Base-by-base conservation (phyloP, 2,888 invertebrate species). In the Elegia similella region DNA sequence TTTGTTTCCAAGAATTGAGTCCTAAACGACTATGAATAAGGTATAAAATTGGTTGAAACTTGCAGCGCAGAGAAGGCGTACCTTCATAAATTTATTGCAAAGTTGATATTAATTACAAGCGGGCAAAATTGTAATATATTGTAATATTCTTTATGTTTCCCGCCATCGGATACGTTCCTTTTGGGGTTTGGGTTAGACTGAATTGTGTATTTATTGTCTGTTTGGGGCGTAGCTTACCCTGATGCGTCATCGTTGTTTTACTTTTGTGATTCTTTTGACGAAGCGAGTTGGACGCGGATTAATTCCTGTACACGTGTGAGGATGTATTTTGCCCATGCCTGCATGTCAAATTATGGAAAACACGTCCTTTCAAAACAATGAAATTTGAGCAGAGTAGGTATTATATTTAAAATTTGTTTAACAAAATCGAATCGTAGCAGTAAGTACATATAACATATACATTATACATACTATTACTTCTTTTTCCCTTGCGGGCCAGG, bases 21-120 rank as follows among this genome's bases (percentile, higher is more conserved):
- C 43, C 55, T 67, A 66, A 52, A 47, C 57, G 55, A 32, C 32
- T 57, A 47, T 48, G 48, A 57, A 61, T 73, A 79, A 60, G 71
- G 77, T 72, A 64, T 64, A 72, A 70, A 75, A 69, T 80, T 30
- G 62, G 56, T 46, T 60, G 42, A 60, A 59, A 59, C 58, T 56
- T 42, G 29, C 8, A 42, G n/a, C 23, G 50, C 46, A 60, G 61
- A 60, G 60, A 65, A 56, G 55, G 44, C 54, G 60, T 58, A 59
- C 67, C 59, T 63, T 67, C 67, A 77, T 84, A 84, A 84, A 85
- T 84, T 81, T 78, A 80, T 79, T 69, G 74, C 84, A 80, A 86
- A 87, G 83, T 86, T 87, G 83, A 82, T 88, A 88, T 87, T 88
- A 88, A 88, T 88, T 88, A 87, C 85, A 73, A 72, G 64, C 66